Base-by-base conservation (phyloP, 1,140 invertebrate species). In the Sitophilus oryzae region DNA sequence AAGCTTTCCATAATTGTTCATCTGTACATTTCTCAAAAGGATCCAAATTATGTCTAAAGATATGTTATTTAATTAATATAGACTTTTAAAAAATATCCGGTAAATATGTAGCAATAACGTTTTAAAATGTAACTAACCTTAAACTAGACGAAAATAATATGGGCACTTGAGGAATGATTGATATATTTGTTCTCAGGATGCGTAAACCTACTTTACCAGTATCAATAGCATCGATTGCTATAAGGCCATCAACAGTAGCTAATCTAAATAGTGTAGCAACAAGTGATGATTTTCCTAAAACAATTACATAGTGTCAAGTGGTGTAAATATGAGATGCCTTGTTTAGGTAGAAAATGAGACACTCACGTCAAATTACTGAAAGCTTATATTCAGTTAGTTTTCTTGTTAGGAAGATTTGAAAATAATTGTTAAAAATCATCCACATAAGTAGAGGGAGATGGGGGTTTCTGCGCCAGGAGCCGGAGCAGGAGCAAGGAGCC, bases 271-370 rank as follows among this genome's bases (percentile, higher is more conserved):
- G 66, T 0, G 83, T 79, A 22, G 80, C 73, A 5, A 89, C 82
- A 5, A 91, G 73, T 0, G 87, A 88, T 0, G 84, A 86, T 64
- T 91, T 93, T 10, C 91, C 90, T 37, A 87, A 15, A 43, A 51
- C 15, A 42, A 18, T 21, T n/a, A 52, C 21, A 22, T n/a, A n/a
- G n/a, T n/a, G n/a, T n/a, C n/a, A n/a, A n/a, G n/a, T n/a, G n/a
- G n/a, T n/a, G n/a, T 30, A 30, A 30, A 30, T 30, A 30, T 30
- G 5, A 30, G 25, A 30, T n/a, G n/a, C n/a, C n/a, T n/a, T n/a
- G n/a, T n/a, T n/a, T n/a, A n/a, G n/a, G n/a, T n/a, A n/a, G n/a
- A n/a, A n/a, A n/a, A n/a, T n/a, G n/a, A n/a, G n/a, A n/a, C n/a
- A n/a, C n/a, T n/a, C n/a, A n/a, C n/a, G n/a, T n/a, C n/a, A n/a